phyloP scores from a whole-genome alignment of 2,113 vertebrate genomes.

The Poecilia latipinna region DNA sequence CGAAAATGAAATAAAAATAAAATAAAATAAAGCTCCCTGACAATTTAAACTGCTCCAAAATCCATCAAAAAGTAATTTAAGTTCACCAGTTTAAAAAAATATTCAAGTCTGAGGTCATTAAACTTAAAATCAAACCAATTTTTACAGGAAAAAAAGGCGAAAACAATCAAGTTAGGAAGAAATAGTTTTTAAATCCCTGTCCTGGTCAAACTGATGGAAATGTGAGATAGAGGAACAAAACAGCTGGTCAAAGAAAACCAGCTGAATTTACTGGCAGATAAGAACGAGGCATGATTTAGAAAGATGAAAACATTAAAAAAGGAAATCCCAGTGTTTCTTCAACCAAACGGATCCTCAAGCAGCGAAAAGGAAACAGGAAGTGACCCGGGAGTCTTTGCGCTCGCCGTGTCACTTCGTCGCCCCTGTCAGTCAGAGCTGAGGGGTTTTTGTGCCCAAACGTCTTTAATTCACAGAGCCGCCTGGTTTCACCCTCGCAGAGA shows the following conservation, averaged over 20 bases:
- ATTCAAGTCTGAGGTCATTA: neutral
- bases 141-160: neutral
- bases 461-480: neutral
- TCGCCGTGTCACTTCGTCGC: conserved; percentile 7
- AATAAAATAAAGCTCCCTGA: neutral
- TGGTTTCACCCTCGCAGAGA: neutral
- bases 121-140: neutral
- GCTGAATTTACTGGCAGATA: conserved; percentile 29
- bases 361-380: conserved; percentile 19
- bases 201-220: conserved; percentile 29
- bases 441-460: neutral
- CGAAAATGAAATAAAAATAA: too few species aligned
- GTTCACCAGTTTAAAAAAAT: neutral
- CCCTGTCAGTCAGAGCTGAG: conserved; percentile 5
- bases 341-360: neutral
- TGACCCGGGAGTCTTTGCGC: neutral
- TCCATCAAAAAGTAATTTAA: neutral
- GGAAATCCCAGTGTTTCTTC: neutral
- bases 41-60: neutral
- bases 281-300: conserved; percentile 10
- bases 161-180: neutral
- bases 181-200: neutral
- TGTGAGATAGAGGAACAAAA: neutral
- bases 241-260: neutral
- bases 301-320: conserved; percentile 20